Evolutionary conservation across 2,888 invertebrate genomes (phyloP).

Genomic region (Gandaritis pyraliata): DNA sequence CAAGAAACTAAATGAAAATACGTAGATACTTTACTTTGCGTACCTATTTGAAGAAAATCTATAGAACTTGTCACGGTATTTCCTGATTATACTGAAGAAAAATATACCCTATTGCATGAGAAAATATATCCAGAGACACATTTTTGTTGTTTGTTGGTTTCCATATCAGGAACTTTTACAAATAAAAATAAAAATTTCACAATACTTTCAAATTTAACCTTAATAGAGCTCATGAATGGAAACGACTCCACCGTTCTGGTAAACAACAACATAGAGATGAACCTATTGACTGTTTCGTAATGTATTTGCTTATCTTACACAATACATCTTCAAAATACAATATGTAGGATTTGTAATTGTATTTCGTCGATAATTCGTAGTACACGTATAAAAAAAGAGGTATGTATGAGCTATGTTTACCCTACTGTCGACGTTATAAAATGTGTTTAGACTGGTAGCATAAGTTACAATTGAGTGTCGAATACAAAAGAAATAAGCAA

Average conservation of each 20-base stretch:
- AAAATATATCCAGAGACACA: not conserved
- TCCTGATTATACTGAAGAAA: not conserved
- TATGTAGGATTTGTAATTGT: too few species aligned
- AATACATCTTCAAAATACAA: not conserved
- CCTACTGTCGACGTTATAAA: too few species aligned
- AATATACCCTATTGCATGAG: constrained; percentile 6
- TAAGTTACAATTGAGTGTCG: too few species aligned
- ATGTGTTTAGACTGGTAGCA: too few species aligned
- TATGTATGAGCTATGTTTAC: too few species aligned
- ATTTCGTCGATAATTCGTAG: too few species aligned
- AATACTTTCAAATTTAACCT: constrained; percentile 15
- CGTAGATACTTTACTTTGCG: constrained; percentile 14
- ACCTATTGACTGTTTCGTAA: not conserved
- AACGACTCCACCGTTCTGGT: constrained; percentile 17
- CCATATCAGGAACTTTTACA: not conserved
- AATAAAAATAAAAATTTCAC: constrained; percentile 1
- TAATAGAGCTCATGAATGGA: constrained; percentile 26
- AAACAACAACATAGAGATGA: constrained; percentile 20
- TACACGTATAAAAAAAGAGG: too few species aligned
- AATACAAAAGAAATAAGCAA: too few species aligned
- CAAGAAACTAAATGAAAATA: constrained; percentile 8
- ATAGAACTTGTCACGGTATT: too few species aligned
- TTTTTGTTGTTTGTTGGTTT: not conserved
- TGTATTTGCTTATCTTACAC: not conserved
- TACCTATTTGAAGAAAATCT: too few species aligned